A percentile compares a stretch with the other conserved stretches of the same genome.
phyloP scores from a whole-genome alignment of 2,888 invertebrate species.

The Troides helena region DNA sequence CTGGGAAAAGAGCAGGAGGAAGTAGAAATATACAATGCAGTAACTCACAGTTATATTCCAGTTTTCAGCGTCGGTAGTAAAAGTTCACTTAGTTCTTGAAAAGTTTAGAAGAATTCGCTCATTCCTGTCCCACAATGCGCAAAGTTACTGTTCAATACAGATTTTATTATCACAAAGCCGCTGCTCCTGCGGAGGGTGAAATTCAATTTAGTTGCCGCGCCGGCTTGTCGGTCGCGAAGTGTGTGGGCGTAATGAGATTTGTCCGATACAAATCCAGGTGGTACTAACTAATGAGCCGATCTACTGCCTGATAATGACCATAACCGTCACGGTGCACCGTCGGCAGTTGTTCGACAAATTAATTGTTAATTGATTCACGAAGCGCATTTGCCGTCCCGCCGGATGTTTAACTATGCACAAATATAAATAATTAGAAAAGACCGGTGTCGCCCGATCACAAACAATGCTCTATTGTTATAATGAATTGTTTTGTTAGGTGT shows the following conservation, averaged over 20 bases:
- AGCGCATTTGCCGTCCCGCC: conserved; percentile 47
- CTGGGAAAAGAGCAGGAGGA: no score
- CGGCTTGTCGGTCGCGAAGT: conserved; percentile 30
- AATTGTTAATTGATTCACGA: conserved; percentile 39
- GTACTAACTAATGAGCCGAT: conserved; percentile 31
- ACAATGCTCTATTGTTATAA: conserved; percentile 72
- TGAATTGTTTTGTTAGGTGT: conserved; percentile 68
- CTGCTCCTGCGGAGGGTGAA: conserved; percentile 31
- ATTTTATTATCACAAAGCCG: conserved; percentile 23
- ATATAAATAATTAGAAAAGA: conserved; percentile 61
- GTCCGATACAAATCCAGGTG: conserved; percentile 24
- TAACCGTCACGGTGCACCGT: conserved; percentile 37
- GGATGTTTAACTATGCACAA: conserved; percentile 42
- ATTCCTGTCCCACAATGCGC: conserved; percentile 22
- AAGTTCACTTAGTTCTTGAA: background rate
- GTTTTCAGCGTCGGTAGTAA: background rate
- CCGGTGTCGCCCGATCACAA: conserved; percentile 54
- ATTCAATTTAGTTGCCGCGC: conserved; percentile 30
- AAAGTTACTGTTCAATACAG: conserved; percentile 24
- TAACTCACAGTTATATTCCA: background rate
- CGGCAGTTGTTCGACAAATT: conserved; percentile 34
- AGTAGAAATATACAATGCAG: background rate
- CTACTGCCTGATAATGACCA: conserved; percentile 32
- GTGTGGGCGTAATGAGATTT: conserved; percentile 35
- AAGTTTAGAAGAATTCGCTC: conserved; percentile 29